Evolutionary conservation across 2,888 invertebrate genomes (phyloP), one percentile per base, ranked within the genome.

Genomic region (Mimas tiliae): DNA sequence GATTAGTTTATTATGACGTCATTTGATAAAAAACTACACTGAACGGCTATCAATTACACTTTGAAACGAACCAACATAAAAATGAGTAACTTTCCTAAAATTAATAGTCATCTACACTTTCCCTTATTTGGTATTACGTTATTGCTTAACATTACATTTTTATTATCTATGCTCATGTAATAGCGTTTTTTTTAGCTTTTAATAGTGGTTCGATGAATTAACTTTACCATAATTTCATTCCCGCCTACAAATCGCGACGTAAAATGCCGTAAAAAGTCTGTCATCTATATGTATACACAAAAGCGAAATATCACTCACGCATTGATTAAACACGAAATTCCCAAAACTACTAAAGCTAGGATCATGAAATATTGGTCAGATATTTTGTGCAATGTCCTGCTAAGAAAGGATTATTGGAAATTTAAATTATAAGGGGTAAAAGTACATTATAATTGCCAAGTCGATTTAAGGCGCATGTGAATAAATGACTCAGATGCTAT

Each of bases 31-130:
- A 19, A 16, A 42, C 6, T 52, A 48, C 16, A 16, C 8, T 38
- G 38, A 50, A 50, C 50, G 14, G 19, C 19, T 58, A 58, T 58
- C 58, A 58, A 58, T 42, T 58, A 16, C 58, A 58, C 16, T 19
- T 38, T 6, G 2, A 33, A 45, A 48, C 48, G 48, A 16, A 16
- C 4, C 12, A 48, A 50, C 50, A 19, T 19, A 38, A 34, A 12
- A 38, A 38, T 58, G 38, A 19, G 19, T 19, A 58, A 42, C 58
- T 42, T 58, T 58, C 58, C 16, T 58, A 11, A 19, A 19, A 58
- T 42, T 58, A 14, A 58, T 38, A 38, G 19, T 42, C 58, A 19
- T 4, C 6, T 38, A 38, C 58, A 42, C 42, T 58, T 58, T 58
- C 19, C 38, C 38, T 58, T 6, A 19, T 58, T 58, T 42, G 19